Evolutionary conservation across 2,113 vertebrate genomes (phyloP), one percentile per base, ranked within the genome.

Genomic region (Cryptotis parvus): DNA sequence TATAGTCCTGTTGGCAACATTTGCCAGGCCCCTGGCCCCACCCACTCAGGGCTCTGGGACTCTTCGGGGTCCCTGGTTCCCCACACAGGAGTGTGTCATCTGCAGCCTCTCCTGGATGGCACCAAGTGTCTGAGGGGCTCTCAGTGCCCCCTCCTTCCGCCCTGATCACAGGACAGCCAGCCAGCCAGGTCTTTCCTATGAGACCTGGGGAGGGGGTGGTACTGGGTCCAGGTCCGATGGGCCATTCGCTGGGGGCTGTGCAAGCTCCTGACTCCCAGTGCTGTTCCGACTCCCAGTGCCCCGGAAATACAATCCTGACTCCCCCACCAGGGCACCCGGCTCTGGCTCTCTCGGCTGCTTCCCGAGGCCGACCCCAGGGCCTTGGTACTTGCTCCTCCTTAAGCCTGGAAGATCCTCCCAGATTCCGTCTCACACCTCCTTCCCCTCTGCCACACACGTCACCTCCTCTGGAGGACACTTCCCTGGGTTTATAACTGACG

Each of bases 1-100:
- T n/a, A n/a, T n/a, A 79, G 78, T 92, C 77, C 74, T 87, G 89
- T 84, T 66, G 68, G 72, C 52, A 45, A 39, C 29, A 73, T 63
- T 33, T 27, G 9, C 15, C 27, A 24, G 63, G 22, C 58, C 31
- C 14, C n/a, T 6, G 2, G 35, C 27, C 37, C n/a, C 4, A 1
- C 41, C 84, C 37, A 70, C 27, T n/a, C 79, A n/a, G 9, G 18
- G 33, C 45, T 74, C 66, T 26, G 52, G 15, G 61, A 29, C 33
- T 45, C 9, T 6, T 35, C 3, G n/a, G n/a, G n/a, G n/a, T n/a
- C n/a, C n/a, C n/a, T 3, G 33, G 58, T 24, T 49, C 66, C 0
- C 0, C 39, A 41, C 72, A 4, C 15, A 26, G 65, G 37, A 39
- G 58, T 14, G 66, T 27, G 55, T 45, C 65, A 58, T 61, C 22